Base-by-base conservation (phyloP, 2,797 vertebrate genomes). In the Gephyroberyx darwinii region DNA sequence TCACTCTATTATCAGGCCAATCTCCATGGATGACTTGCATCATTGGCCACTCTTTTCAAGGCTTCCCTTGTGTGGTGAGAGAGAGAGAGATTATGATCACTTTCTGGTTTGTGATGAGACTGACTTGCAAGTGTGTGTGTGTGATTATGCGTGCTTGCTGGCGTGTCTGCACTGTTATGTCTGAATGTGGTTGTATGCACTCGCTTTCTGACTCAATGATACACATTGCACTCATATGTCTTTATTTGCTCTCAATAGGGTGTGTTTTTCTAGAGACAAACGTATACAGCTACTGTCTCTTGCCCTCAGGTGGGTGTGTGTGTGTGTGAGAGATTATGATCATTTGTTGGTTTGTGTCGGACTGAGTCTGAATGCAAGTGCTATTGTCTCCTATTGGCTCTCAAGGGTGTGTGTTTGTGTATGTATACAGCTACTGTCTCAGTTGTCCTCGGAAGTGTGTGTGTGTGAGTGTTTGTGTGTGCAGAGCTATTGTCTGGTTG, bases 1-100 rank as follows among this genome's bases (percentile, higher is more conserved):
- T 19, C 58, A n/a, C 51, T 79, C 54, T 52, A 60, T 75, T 78
- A 80, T 80, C 75, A 45, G 43, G 77, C 68, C 75, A 13, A 48
- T 77, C 71, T 78, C 59, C 31, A 54, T 56, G 73, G 63, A 78
- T 12, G 59, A 41, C 48, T 50, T 53, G 22, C 63, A 69, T 77
- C 63, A 68, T 20, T 31, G 64, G 53, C 33, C 50, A 12, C 55
- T 75, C 39, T 30, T 26, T 52, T 39, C 26, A 47, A 1, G 31
- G 16, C 59, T 53, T n/a, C 5, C n/a, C 61, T 4, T 52, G 51
- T 51, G 37, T 31, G 39, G 33, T 7, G 5, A 35, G 33, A 35
- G 33, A 35, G 33, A 35, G 5, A 35, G 5, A 35, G 33, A 35
- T 35, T 35, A 35, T 35, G 33, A 35, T 35, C 33, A 35, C 33